Conservation (phyloP, 2,888 invertebrate species). For the Heliconius ismenius region DNA sequence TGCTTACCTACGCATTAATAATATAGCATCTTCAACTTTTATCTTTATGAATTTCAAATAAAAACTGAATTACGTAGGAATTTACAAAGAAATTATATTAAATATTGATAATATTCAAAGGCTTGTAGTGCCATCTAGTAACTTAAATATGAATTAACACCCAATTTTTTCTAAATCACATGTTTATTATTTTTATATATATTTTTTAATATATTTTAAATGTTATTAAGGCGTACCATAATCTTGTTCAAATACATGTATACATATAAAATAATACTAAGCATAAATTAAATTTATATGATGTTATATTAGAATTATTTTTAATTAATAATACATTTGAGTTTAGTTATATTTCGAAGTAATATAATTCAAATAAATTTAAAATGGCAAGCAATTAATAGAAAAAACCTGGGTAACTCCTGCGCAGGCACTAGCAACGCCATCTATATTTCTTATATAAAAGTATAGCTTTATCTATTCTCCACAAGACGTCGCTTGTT, state of each 20-base stretch:
- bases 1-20: background rate
- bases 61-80: background rate
- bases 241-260: too few species aligned
- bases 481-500: slow-evolving; percentile 53
- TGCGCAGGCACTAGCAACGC: slow-evolving; percentile 58
- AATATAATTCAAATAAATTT: background rate
- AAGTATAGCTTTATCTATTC: slow-evolving; percentile 54
- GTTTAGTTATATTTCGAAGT: background rate
- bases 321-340: too few species aligned
- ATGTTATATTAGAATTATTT: too few species aligned
- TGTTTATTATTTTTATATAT: background rate
- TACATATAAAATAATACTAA: too few species aligned
- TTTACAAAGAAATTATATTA: background rate
- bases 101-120: background rate
- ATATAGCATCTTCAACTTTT: background rate
- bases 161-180: background rate
- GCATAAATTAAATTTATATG: too few species aligned
- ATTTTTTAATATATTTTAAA: background rate
- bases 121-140: background rate
- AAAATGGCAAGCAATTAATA: background rate
- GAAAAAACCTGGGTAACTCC: background rate
- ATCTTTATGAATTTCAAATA: background rate
- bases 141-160: background rate
- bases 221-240: too few species aligned
- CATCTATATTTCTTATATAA: slow-evolving; percentile 54